Percentiles rank a stretch among this genome's conserved stretches.
These are phyloP conservation scores for Blomia tropicalis DNA, from an alignment of 2,888 invertebrate species.

Conservation along the genomic window DNA sequence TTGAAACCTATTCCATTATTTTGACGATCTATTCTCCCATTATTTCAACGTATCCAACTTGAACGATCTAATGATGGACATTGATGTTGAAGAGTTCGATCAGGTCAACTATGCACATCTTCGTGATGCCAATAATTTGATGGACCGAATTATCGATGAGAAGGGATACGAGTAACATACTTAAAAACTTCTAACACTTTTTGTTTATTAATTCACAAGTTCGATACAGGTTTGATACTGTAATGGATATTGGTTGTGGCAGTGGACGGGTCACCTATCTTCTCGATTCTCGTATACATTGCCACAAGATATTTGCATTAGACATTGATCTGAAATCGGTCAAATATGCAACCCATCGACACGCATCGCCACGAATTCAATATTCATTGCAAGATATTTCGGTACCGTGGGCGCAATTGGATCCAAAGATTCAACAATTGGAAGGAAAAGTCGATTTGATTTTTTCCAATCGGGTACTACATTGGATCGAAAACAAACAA, in stretches of 20 bases:
- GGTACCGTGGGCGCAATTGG: constrained; percentile 16
- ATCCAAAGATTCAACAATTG: constrained; percentile 9
- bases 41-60: not conserved
- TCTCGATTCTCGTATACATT: constrained; percentile 14
- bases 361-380: constrained; percentile 13
- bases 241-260: constrained; percentile 20
- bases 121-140: constrained; percentile 21
- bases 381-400: constrained; percentile 16
- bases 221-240: constrained; percentile 14
- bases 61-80: constrained; percentile 16
- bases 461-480: constrained; percentile 21
- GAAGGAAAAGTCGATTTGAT: constrained; percentile 20
- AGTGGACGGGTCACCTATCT: constrained; percentile 21
- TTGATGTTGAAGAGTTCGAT: constrained; percentile 19
- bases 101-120: constrained; percentile 19
- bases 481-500: constrained; percentile 20
- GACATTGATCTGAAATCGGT: constrained; percentile 21
- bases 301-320: constrained; percentile 15
- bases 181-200: not conserved
- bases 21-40: too few relatives aligned
- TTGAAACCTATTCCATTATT: not conserved
- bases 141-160: constrained; percentile 22
- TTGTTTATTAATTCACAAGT: not conserved
- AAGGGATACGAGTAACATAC: constrained; percentile 21
- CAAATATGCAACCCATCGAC: constrained; percentile 9